Evolutionary conservation across 1,140 invertebrate species (phyloP), one percentile per base, ranked within the genome.

Genomic region (Tenebrio molitor): DNA sequence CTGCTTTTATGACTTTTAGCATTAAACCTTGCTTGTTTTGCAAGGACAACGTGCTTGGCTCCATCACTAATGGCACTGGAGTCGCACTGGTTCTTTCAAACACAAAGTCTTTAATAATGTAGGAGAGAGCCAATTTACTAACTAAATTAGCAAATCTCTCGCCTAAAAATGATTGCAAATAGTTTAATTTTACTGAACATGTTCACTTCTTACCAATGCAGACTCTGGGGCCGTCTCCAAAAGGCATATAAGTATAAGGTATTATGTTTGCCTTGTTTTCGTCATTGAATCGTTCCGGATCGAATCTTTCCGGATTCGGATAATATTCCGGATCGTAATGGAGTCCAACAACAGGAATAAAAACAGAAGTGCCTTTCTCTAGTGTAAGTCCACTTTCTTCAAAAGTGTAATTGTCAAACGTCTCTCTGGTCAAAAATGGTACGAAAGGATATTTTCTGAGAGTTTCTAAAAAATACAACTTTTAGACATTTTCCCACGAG

Each of bases 191-290:
- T n/a, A n/a, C n/a, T n/a, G n/a, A n/a, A n/a, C n/a, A n/a, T n/a
- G n/a, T n/a, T n/a, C n/a, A n/a, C n/a, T n/a, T n/a, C n/a, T n/a
- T 86, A 79, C 86, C 88, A 44, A 89, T 83, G 74, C 88, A 90
- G 74, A 84, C 86, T 74, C 88, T 80, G 0, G 87, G 88, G 8
- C 89, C 89, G n/a, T 79, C 77, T 15, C 89, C 88, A 79, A 90
- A 90, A 0, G 88, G 85, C 63, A 89, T 73, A 75, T 83, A 91
- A 1, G 84, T 78, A 72, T 84, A 86, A 0, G 84, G 82, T 21
- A 83, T 79, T 17, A 83, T 79, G n/a, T 80, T 76, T 5, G 73
- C 76, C 72, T 82, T 84, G 14, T 82, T 79, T 41, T 84, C 80
- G 0, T 70, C 53, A 44, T 63, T 53, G 76, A 85, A 85, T 66